phyloP scores from a whole-genome alignment of 2,888 invertebrate genomes.

The Raillietiella orientalis region DNA sequence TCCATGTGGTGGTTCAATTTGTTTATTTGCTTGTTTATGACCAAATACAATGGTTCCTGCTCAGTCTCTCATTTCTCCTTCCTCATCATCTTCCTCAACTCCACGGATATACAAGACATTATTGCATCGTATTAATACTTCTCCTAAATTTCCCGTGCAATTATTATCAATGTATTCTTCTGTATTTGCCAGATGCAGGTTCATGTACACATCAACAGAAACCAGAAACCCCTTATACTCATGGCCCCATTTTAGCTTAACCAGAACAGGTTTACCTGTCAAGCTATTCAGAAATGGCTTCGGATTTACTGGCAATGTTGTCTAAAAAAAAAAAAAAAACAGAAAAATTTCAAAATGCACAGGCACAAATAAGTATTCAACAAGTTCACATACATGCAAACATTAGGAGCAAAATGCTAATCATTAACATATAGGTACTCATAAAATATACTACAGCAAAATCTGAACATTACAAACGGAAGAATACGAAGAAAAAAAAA shows the following conservation, averaged over 20 bases:
- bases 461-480: too few relatives aligned
- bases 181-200: slow-evolving; percentile 75
- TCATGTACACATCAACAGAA: slow-evolving; percentile 97
- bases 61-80: slow-evolving; percentile 75
- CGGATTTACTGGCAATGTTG: slow-evolving; percentile 94
- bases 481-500: too few relatives aligned
- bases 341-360: too few relatives aligned
- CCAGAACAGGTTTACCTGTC: slow-evolving; percentile 88
- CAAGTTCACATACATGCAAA: too few relatives aligned
- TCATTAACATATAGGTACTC: too few relatives aligned
- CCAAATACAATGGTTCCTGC: neutral
- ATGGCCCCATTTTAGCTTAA: slow-evolving; percentile 97
- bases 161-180: slow-evolving; percentile 86
- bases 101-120: slow-evolving; percentile 84
- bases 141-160: slow-evolving; percentile 73
- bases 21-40: neutral
- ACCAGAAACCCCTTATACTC: slow-evolving; percentile 96
- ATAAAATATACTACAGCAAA: too few relatives aligned
- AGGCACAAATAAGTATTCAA: too few relatives aligned
- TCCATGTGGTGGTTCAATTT: too few relatives aligned
- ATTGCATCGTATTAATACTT: slow-evolving; percentile 86
- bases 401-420: too few relatives aligned
- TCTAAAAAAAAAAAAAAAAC: too few relatives aligned
- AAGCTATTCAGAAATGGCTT: slow-evolving; percentile 95
- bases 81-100: slow-evolving; percentile 84